Evolutionary conservation across 2,113 vertebrate species (phyloP).

Genomic region (Carettochelys insculpta): DNA sequence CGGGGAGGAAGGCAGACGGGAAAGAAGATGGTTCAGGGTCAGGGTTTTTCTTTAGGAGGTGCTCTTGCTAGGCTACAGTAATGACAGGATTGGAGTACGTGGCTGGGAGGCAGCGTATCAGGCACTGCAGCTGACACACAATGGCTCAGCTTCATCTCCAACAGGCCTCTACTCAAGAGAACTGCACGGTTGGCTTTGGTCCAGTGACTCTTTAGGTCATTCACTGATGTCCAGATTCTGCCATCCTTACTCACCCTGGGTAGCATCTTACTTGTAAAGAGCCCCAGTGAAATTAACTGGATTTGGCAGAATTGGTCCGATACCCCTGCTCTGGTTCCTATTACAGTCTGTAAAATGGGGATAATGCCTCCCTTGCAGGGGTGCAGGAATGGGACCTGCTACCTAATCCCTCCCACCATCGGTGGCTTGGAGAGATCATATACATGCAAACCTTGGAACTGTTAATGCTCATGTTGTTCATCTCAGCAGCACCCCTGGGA

Average conservation of each 20-base stretch:
- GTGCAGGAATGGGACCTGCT: not conserved
- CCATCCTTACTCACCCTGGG: not conserved
- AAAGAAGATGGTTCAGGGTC: not conserved
- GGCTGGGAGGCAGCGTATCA: too few species aligned
- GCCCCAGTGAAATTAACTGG: not conserved
- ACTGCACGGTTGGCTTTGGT: not conserved
- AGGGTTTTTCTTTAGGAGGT: not conserved
- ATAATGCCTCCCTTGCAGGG: not conserved
- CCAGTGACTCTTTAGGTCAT: not conserved
- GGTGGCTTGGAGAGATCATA: accelerated
- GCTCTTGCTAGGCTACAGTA: accelerated
- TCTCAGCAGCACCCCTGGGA: too few species aligned
- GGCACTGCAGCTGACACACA: not conserved
- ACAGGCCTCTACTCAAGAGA: accelerated
- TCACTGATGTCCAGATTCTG: not conserved
- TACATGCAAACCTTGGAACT: accelerated
- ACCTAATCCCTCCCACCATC: not conserved
- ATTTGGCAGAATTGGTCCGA: not conserved
- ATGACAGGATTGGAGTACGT: accelerated
- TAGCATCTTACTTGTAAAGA: not conserved
- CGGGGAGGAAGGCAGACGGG: not conserved
- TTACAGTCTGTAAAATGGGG: not conserved
- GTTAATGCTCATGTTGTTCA: too few species aligned
- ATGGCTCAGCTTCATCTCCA: not conserved
- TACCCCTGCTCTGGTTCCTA: not conserved